Conservation (phyloP, 2,797 vertebrate genomes). For the Sphaeramia orbicularis region DNA sequence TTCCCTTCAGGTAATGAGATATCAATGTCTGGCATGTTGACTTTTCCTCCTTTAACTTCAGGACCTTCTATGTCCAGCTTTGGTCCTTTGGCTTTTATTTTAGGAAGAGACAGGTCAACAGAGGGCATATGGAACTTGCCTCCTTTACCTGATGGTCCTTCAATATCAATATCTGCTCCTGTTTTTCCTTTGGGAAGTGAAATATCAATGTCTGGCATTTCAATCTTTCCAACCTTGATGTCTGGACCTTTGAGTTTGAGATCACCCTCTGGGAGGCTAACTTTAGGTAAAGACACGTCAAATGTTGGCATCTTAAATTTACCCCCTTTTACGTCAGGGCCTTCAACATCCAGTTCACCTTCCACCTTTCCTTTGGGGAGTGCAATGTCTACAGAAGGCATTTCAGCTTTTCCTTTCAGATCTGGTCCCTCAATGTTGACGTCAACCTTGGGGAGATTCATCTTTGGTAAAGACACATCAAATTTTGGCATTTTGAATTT, state of each 20-base stretch:
- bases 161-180: conserved; percentile 38
- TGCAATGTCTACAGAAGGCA: conserved; percentile 58
- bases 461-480: conserved; percentile 65
- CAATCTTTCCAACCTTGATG: conserved; percentile 31
- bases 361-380: conserved; percentile 63
- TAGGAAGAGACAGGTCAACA: conserved; percentile 63
- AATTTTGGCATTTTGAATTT: conserved; percentile 61
- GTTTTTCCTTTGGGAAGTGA: conserved; percentile 58
- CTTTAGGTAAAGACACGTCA: conserved; percentile 33
- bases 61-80: conserved; percentile 39
- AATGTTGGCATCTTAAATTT: conserved; percentile 19
- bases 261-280: conserved; percentile 31
- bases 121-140: conserved; percentile 59
- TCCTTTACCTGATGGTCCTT: conserved; percentile 53
- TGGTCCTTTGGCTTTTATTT: conserved; percentile 45
- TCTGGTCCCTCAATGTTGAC: conserved; percentile 43
- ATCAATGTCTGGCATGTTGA: conserved; percentile 50
- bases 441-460: conserved; percentile 58
- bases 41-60: conserved; percentile 35
- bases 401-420: conserved; percentile 48
- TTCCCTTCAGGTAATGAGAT: conserved; percentile 43
- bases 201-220: conserved; percentile 47
- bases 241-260: conserved; percentile 26
- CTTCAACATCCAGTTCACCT: conserved; percentile 31
- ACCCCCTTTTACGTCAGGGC: conserved; percentile 27